Percentiles rank a stretch among this genome's conserved stretches.
Evolutionary conservation across 2,888 invertebrate species (phyloP).

Genomic region (Athalia cordata): DNA sequence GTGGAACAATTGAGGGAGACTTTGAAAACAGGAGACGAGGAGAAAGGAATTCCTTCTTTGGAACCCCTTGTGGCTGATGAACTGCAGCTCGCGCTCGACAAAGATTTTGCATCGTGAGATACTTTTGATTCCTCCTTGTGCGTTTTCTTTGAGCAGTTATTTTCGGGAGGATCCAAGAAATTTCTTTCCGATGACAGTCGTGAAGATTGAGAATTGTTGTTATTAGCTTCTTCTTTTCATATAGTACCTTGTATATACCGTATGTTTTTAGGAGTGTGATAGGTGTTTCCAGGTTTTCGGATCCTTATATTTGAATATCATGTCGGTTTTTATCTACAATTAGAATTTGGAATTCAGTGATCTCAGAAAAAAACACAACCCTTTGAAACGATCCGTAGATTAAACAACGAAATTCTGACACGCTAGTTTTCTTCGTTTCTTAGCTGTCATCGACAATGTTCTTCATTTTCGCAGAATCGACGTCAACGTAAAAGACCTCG

Average conservation of each 20-base stretch:
- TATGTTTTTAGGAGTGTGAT: no score
- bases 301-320: no score
- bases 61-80: constrained; percentile 55
- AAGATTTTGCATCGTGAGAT: constrained; percentile 48
- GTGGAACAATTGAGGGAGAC: constrained; percentile 52
- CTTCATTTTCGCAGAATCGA: constrained; percentile 31
- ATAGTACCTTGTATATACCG: no score
- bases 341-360: no score
- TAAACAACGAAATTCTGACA: no score
- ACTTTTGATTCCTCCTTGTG: neutral
- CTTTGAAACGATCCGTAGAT: no score
- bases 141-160: neutral
- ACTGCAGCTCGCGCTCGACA: constrained; percentile 38
- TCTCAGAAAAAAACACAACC: no score
- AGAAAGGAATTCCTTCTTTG: constrained; percentile 57
- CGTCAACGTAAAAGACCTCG: constrained; percentile 45
- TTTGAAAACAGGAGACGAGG: constrained; percentile 53
- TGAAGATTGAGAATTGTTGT: neutral
- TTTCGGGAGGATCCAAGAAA: no score
- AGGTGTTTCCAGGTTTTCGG: no score
- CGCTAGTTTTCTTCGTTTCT: no score
- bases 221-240: no score
- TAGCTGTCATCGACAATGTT: neutral
- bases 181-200: neutral
- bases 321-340: no score